These are phyloP conservation scores for Priocnemis perturbator DNA, from an alignment of 2,888 invertebrate genomes.

Conservation along the genomic window DNA sequence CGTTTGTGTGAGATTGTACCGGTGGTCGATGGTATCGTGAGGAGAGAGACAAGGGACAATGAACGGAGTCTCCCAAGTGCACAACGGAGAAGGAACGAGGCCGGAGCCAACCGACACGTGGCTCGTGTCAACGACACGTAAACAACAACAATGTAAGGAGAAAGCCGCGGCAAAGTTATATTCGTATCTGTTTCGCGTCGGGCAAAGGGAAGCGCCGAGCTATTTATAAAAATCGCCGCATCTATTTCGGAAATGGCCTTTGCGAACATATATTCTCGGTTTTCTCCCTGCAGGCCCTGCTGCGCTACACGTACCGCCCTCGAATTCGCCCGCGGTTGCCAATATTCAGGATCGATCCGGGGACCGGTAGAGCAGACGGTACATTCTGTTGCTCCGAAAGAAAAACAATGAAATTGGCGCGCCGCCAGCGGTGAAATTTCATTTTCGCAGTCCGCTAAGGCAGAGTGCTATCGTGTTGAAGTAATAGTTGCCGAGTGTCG, in stretches of 20 bases:
- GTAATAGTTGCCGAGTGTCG: too few species aligned
- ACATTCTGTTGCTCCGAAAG: too few species aligned
- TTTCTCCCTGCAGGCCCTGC: background rate
- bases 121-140: slow-evolving; percentile 21
- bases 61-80: too few species aligned
- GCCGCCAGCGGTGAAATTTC: too few species aligned
- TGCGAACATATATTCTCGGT: slow-evolving; percentile 3
- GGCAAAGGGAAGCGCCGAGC: slow-evolving; percentile 19
- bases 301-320: background rate
- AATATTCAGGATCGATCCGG: background rate
- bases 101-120: slow-evolving; percentile 1
- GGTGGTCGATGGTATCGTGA: too few species aligned
- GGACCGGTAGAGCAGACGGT: background rate
- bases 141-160: slow-evolving; percentile 13
- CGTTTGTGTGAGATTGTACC: too few species aligned
- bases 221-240: slow-evolving; percentile 47
- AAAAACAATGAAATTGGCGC: too few species aligned
- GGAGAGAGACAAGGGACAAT: too few species aligned
- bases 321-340: background rate
- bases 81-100: too few species aligned
- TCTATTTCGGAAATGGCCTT: slow-evolving; percentile 39
- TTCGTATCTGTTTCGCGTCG: background rate
- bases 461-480: too few species aligned
- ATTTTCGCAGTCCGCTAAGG: too few species aligned
- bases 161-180: slow-evolving; percentile 12